These are phyloP conservation scores for Drosophila novamexicana DNA, from an alignment of 1,140 invertebrate genomes.

Conservation along the genomic window DNA sequence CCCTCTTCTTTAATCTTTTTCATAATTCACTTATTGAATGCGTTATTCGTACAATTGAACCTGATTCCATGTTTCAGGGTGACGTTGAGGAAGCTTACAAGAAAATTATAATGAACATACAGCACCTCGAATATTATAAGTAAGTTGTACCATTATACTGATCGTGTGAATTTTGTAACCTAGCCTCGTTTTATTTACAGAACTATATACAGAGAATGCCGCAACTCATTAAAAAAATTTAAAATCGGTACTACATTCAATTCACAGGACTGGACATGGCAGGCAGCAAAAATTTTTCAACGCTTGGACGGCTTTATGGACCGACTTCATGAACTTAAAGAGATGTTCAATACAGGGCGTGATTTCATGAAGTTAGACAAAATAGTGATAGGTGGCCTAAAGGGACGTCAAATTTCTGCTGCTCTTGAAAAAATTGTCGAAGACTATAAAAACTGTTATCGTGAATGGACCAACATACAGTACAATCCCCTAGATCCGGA, in stretches of 20 bases:
- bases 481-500: conserved; percentile 85
- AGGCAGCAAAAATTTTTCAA: conserved; percentile 88
- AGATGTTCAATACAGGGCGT: conserved; percentile 88
- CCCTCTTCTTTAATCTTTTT: conserved; percentile 89
- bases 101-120: conserved; percentile 83
- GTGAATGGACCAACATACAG: conserved; percentile 87
- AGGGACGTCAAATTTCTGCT: conserved; percentile 87
- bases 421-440: conserved; percentile 86
- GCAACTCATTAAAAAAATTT: conserved; percentile 85
- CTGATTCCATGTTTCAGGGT: conserved; percentile 88
- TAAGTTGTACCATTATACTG: conserved; percentile 28
- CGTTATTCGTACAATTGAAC: conserved; percentile 85
- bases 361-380: conserved; percentile 93
- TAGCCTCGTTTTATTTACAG: conserved; percentile 54
- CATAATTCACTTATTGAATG: conserved; percentile 89
- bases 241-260: conserved; percentile 74
- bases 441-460: conserved; percentile 89
- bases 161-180: background rate
- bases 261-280: conserved; percentile 88
- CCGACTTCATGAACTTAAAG: conserved; percentile 85
- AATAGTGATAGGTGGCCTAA: conserved; percentile 90
- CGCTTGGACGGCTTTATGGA: conserved; percentile 87
- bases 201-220: conserved; percentile 85
- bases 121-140: conserved; percentile 84
- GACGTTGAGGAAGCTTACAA: conserved; percentile 87